These are phyloP conservation scores for Epinotia nisella DNA, from an alignment of 2,888 invertebrate genomes.

Conservation along the genomic window DNA sequence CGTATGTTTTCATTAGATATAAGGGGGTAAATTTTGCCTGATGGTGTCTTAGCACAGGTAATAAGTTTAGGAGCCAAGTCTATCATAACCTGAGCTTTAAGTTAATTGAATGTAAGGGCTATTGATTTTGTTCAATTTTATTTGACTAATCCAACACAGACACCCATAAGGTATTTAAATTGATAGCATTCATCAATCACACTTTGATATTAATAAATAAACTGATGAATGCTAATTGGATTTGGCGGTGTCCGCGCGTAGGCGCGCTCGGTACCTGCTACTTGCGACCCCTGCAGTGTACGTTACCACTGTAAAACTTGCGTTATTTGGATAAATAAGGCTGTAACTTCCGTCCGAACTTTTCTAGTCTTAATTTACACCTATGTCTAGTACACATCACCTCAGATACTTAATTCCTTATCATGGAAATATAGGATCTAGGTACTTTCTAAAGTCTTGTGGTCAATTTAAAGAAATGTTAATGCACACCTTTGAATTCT, in stretches of 20 bases:
- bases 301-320: constrained; percentile 20
- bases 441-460: background rate
- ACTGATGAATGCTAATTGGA: background rate
- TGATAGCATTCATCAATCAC: background rate
- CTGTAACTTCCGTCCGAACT: background rate
- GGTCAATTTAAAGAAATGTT: background rate
- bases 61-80: background rate
- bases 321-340: background rate
- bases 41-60: constrained; percentile 19
- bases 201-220: background rate
- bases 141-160: background rate
- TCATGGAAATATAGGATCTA: background rate
- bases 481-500: background rate
- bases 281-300: constrained; percentile 3
- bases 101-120: constrained; percentile 2
- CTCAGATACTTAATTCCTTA: background rate
- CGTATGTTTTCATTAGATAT: constrained; percentile 12
- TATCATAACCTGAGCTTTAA: background rate
- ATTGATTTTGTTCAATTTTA: background rate
- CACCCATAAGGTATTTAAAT: background rate
- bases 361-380: background rate
- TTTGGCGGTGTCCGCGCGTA: constrained; percentile 19
- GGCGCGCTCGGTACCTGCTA: constrained; percentile 20
- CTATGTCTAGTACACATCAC: background rate
- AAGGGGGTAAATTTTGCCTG: constrained; percentile 16